Conservation (phyloP, 2,797 vertebrate genomes). For the Danio choprae region DNA sequence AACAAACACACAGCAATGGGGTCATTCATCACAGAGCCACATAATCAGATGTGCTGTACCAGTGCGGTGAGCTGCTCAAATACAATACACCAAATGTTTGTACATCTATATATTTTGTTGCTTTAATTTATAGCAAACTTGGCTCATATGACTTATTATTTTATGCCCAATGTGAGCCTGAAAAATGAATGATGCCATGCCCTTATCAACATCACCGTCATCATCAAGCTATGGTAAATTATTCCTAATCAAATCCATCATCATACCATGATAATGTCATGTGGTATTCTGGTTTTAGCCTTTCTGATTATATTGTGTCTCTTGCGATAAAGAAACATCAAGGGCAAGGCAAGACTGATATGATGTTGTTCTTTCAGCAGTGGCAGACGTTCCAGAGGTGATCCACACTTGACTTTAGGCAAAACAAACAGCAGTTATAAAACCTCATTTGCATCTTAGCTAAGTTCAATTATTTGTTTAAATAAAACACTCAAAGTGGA, state of each 20-base stretch:
- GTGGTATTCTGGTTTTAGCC: neutral
- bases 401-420: neutral
- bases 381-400: neutral
- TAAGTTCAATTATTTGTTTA: neutral
- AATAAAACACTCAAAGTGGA: constrained; percentile 14
- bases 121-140: neutral
- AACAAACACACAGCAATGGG: neutral
- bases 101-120: neutral
- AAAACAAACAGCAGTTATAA: constrained; percentile 18
- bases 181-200: neutral
- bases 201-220: neutral
- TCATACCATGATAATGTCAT: neutral
- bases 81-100: neutral
- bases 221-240: neutral
- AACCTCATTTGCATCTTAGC: constrained; percentile 19
- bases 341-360: constrained; percentile 19
- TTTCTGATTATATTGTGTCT: neutral
- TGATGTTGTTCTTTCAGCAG: neutral
- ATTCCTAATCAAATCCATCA: neutral
- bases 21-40: neutral
- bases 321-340: neutral
- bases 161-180: neutral
- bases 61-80: neutral
- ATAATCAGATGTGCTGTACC: neutral
- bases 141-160: neutral